Base-by-base conservation (phyloP, 1,140 invertebrate genomes). In the Cydia amplana region DNA sequence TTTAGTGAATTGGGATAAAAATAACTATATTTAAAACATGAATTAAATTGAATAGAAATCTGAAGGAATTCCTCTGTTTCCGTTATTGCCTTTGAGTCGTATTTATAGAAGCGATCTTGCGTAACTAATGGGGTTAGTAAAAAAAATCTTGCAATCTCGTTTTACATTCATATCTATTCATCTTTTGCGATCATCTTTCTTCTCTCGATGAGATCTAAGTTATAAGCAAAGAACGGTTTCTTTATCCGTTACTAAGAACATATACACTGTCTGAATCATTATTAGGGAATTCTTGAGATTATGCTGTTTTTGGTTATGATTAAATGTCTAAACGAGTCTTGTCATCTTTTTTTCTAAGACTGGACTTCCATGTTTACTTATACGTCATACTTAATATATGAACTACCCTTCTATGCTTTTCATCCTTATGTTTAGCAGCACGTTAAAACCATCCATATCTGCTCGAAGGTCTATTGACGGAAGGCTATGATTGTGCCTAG, bases 131-230 rank as follows among this genome's bases (percentile, higher is more conserved):
- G 16, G 25, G 25, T 32, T n/a, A 67, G n/a, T 67, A 67, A 36
- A 28, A 67, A 67, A 67, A 36, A 36, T 67, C 28, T 67, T 32
- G 28, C 23, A 36, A 32, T 64, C 64, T 67, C 25, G 64, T 67
- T 32, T 67, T 67, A 20, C 55, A 60, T 23, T 60, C 23, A 67
- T 67, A 32, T 64, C 64, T 67, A 67, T 36, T 67, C 64, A 36
- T 67, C 28, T 67, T 67, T 65, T 2, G 28, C 64, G 64, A 36
- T 36, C 14, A 65, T 65, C 18, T 60, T 60, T 60, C 55, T 60
- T 60, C 55, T 60, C 55, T 20, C 1, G n/a, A 23, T 18, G 49
- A 18, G 10, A 10, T 60, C 9, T 23, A 60, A 60, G 55, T 60
- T n/a, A 23, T 20, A 60, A 60, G 55, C 55, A 9, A 23, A 60